Evolutionary conservation across 2,113 vertebrate genomes (phyloP).

Genomic region (Lasiurus cinereus): DNA sequence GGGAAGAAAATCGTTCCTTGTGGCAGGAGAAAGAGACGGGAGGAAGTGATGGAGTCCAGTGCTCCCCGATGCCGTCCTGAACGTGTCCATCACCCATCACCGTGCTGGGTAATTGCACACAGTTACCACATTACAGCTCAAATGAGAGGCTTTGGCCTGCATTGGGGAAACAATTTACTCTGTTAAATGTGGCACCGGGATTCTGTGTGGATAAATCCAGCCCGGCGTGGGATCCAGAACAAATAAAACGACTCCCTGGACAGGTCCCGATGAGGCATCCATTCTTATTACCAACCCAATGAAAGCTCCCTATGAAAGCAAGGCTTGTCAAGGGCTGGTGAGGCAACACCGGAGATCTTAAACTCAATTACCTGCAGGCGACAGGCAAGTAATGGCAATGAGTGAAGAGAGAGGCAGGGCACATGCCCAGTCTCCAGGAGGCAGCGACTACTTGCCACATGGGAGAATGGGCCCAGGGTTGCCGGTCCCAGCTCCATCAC

Average conservation of each 20-base stretch:
- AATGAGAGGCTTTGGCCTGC: conserved; percentile 50
- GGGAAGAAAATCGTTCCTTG: conserved; percentile 26
- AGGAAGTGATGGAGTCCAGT: not conserved
- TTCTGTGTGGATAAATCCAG: conserved; percentile 40
- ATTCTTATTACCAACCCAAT: conserved; percentile 26
- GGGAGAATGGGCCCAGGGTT: not conserved
- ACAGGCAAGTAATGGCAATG: not conserved
- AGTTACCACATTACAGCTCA: conserved; percentile 48
- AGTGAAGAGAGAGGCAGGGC: not conserved
- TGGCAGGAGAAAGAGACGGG: not conserved
- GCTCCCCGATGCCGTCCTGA: conserved; percentile 35
- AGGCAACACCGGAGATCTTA: not conserved
- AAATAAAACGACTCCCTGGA: conserved; percentile 47
- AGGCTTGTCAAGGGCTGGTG: not conserved
- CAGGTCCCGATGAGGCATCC: not conserved
- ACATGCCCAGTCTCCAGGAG: accelerated
- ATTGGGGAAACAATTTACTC: conserved; percentile 39
- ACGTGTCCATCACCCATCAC: conserved; percentile 9
- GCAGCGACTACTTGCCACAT: accelerated
- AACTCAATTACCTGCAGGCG: not conserved
- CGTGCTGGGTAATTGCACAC: not conserved
- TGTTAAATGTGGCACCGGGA: conserved; percentile 30
- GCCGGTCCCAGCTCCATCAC: not conserved
- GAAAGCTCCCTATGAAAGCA: not conserved
- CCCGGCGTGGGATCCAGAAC: not conserved